These are phyloP conservation scores for Cataglyphis livida DNA, from an alignment of 2,888 invertebrate genomes.

Conservation along the genomic window DNA sequence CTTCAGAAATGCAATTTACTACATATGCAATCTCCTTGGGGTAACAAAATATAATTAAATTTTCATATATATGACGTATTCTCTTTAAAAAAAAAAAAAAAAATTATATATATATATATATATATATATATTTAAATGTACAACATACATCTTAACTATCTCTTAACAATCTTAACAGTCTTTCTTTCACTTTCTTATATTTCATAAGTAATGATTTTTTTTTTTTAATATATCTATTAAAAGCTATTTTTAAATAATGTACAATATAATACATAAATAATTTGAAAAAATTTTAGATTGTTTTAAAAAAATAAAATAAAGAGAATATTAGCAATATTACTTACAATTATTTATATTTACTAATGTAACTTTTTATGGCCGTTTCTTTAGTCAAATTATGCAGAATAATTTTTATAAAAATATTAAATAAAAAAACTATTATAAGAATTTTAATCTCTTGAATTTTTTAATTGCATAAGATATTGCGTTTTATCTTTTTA, in stretches of 20 bases:
- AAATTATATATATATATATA: too few species aligned
- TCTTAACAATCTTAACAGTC: too few species aligned
- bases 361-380: not conserved
- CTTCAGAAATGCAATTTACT: not conserved
- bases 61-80: not conserved
- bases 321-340: not conserved
- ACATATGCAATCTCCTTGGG: not conserved
- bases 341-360: not conserved
- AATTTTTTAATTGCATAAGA: not conserved
- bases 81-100: too few species aligned
- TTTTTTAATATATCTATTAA: not conserved
- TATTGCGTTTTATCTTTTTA: not conserved
- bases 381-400: not conserved
- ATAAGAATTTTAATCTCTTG: not conserved
- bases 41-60: slow-evolving; percentile 1
- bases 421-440: not conserved
- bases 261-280: not conserved
- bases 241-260: not conserved
- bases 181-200: not conserved
- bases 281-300: not conserved
- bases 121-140: not conserved
- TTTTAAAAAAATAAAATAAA: not conserved
- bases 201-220: not conserved
- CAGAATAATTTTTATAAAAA: not conserved
- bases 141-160: not conserved